A percentile compares a stretch with the other conserved stretches of the same genome.
These are phyloP conservation scores for Misgurnus anguillicaudatus DNA, from an alignment of 2,113 vertebrate genomes.

Conservation along the genomic window DNA sequence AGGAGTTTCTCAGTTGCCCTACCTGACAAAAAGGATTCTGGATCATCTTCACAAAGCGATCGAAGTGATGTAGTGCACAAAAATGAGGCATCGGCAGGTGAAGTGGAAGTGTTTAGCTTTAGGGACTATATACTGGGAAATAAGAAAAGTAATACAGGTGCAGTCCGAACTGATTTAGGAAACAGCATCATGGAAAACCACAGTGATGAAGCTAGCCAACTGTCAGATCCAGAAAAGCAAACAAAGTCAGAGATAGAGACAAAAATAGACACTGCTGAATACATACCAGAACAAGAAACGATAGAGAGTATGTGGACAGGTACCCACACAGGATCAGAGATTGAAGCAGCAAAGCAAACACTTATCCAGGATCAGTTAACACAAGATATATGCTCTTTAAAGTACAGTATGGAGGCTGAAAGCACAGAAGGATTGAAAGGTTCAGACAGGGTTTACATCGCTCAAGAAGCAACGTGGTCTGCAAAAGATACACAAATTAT, in stretches of 20 bases:
- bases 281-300: background rate
- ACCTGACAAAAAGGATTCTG: constrained; percentile 48
- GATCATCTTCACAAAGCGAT: constrained; percentile 63
- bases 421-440: background rate
- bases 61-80: constrained; percentile 63
- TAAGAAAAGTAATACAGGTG: background rate
- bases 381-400: background rate
- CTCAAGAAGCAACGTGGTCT: background rate
- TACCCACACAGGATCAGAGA: constrained; percentile 21
- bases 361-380: constrained; percentile 2
- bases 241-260: background rate
- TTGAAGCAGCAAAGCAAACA: background rate
- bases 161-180: background rate
- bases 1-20: constrained; percentile 18
- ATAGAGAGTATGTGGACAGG: background rate
- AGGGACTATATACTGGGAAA: constrained; percentile 58
- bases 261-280: constrained; percentile 3
- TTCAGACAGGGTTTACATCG: background rate
- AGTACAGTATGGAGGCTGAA: background rate
- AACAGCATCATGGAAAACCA: constrained; percentile 1
- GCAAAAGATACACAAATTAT: constrained; percentile 7
- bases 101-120: constrained; percentile 52
- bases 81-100: constrained; percentile 47
- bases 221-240: constrained; percentile 26
- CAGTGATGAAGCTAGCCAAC: constrained; percentile 42